Evolutionary conservation across 2,113 vertebrate species (phyloP), one percentile per base, ranked within the genome.

Genomic region (Salvator merianae): DNA sequence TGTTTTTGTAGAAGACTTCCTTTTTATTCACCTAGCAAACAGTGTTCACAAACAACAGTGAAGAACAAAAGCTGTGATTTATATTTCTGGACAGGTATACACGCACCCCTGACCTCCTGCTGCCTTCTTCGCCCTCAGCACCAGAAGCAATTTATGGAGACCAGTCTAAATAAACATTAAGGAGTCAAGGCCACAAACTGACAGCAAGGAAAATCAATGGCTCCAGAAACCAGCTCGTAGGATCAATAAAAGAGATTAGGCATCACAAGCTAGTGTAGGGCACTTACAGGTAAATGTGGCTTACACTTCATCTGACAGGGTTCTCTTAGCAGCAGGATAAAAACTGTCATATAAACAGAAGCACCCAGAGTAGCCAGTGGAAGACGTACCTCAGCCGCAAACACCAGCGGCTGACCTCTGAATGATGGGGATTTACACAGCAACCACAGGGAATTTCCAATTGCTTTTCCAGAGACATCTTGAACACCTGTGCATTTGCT

Each of bases 211-310:
- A 97, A 97, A 97, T 96, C 96, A 94, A 97, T 97, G 93, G 89
- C 92, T 96, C 94, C 91, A 95, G 93, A 96, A 97, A 94, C 90
- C 93, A 94, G 90, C 90, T 88, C 94, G 93, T 88, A 93, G 84
- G 95, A 97, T 97, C 96, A 95, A 97, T 97, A 95, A 95, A 95
- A 96, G 91, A 95, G 95, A 96, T 96, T 96, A 96, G 93, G 92
- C 89, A 93, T 94, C 92, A 88, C 92, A 93, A 91, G 91, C 82
- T 87, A 88, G 91, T 90, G 70, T 92, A 79, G 90, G 93, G 88
- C 83, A 90, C 91, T 96, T 95, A 94, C 92, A 95, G 93, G 93
- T 94, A 95, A 95, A 96, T 92, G 93, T 92, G 93, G 88, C 92
- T 95, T 94, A 93, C 89, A 89, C 91, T 92, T 95, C 90, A 94